Evolutionary conservation across 2,797 vertebrate genomes (phyloP), one percentile per base, ranked within the genome.

Genomic region (Atherinosoma microstoma): DNA sequence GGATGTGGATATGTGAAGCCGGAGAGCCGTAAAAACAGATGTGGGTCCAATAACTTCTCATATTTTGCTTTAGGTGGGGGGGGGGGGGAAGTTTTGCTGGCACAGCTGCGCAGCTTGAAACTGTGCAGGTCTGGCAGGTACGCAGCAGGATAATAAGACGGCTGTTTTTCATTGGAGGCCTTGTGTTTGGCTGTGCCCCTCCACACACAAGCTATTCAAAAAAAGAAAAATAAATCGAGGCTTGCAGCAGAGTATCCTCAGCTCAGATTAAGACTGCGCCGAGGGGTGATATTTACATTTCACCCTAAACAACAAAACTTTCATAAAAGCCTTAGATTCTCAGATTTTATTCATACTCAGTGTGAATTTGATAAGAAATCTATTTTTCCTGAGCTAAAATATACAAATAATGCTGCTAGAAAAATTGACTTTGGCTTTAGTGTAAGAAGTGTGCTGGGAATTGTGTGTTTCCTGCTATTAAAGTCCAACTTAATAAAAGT

Each of bases 41-140:
- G 87, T 89, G 88, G 77, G 66, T 58, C 75, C 4, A 75, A 86
- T 81, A 27, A 70, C 63, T 6, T 54, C 82, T 89, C 70, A 12
- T 84, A 83, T 87, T 92, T 85, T 71, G 81, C 73, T 89, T 81
- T 75, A 80, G 84, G 72, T 88, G 24, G 24, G 24, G 24, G 24
- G 24, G 24, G 84, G 84, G 42, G 6, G 6, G 78, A 80, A 82
- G 82, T 58, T 68, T 67, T 15, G 73, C 82, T 59, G 20, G 58
- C 70, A 83, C n/a, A 80, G 84, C 80, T 51, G 64, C 84, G 7
- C 84, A 82, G 90, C 85, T 81, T 90, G 89, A 89, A 79, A 67
- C 87, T 49, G 76, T 73, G 85, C 76, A 88, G 87, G 90, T 91
- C 91, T 91, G 87, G 89, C 93, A 94, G 93, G 91, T 92, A 92